phyloP scores from a whole-genome alignment of 2,113 vertebrate species.

The Gorsachius goisagi region DNA sequence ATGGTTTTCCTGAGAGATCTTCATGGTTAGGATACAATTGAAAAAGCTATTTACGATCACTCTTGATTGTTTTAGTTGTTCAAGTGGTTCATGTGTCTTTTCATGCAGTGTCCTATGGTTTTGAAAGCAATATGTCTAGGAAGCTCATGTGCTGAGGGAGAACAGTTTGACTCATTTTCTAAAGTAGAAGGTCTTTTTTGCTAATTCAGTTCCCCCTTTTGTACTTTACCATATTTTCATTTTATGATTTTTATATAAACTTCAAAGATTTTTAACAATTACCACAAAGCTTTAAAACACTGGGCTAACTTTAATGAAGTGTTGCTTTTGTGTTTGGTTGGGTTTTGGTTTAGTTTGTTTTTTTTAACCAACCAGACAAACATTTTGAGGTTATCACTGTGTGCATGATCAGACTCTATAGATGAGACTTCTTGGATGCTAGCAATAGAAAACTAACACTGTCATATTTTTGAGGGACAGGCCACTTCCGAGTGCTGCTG shows the following conservation, averaged over 20 bases:
- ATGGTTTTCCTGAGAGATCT: neutral
- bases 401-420: neutral
- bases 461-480: neutral
- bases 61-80: neutral
- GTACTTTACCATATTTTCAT: neutral
- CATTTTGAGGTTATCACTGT: neutral
- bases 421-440: neutral
- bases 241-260: neutral
- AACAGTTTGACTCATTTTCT: neutral
- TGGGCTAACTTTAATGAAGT: neutral
- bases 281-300: neutral
- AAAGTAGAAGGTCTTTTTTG: neutral
- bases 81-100: neutral
- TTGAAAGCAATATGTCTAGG: neutral
- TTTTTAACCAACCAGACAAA: neutral
- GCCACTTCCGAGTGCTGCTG: neutral
- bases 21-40: neutral
- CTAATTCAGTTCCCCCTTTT: accelerated
- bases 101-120: neutral
- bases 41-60: neutral
- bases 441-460: neutral
- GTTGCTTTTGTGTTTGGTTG: neutral
- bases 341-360: neutral
- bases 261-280: neutral
- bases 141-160: neutral